These are phyloP conservation scores for Balaenoptera acutorostrata DNA, from an alignment of 2,113 vertebrate genomes.

Conservation along the genomic window DNA sequence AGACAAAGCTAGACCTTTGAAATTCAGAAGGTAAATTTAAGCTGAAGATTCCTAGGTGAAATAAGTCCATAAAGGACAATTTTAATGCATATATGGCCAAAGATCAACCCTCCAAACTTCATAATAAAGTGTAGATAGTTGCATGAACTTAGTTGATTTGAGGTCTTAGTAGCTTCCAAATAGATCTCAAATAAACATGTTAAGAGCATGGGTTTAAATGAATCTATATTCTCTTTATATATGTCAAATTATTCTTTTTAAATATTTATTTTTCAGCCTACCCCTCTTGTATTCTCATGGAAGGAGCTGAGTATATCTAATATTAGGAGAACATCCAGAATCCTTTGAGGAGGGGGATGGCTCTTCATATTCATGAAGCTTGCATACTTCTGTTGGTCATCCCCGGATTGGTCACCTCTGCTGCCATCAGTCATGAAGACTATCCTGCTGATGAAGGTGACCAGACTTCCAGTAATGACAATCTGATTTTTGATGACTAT, in stretches of 20 bases:
- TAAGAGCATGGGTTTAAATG: conserved; percentile 36
- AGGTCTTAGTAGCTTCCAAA: not conserved
- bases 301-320: conserved; percentile 79
- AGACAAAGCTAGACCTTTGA: not conserved
- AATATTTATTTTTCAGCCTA: conserved; percentile 81
- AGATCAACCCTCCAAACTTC: conserved; percentile 25
- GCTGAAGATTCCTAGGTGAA: not conserved
- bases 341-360: conserved; percentile 90
- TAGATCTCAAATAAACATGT: not conserved
- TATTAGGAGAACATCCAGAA: conserved; percentile 81
- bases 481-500: conserved; percentile 97
- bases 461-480: conserved; percentile 90
- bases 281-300: conserved; percentile 81
- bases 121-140: conserved; percentile 13
- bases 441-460: conserved; percentile 94
- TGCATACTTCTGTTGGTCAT: conserved; percentile 91
- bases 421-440: conserved; percentile 93
- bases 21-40: not conserved
- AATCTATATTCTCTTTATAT: conserved; percentile 30
- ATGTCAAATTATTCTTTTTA: conserved; percentile 68
- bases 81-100: not conserved
- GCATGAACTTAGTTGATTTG: conserved; percentile 10
- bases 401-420: conserved; percentile 84
- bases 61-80: not conserved
- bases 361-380: conserved; percentile 88